Evolutionary conservation across 1,140 invertebrate species (phyloP).

Genomic region (Formica exsecta): DNA sequence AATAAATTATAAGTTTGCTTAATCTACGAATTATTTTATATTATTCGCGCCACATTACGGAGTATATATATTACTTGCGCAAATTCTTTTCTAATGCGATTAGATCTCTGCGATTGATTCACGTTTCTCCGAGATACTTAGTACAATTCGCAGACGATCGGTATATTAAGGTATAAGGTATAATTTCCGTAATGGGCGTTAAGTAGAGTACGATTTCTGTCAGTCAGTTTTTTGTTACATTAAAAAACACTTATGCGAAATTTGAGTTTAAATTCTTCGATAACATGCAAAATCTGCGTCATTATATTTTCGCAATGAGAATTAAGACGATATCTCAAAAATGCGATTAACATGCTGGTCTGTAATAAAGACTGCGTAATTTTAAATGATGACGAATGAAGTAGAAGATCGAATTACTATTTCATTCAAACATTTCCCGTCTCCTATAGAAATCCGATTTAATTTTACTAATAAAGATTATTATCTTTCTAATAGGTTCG

Average conservation of each 20-base stretch:
- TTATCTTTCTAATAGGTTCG: conserved; percentile 16
- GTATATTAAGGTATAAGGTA: conserved; percentile 7
- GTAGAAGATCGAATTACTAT: conserved; percentile 44
- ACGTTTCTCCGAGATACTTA: background rate
- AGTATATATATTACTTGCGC: background rate
- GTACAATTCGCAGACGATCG: background rate
- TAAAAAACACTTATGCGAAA: conserved; percentile 13
- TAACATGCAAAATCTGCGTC: background rate
- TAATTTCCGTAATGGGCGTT: conserved; percentile 27
- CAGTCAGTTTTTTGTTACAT: conserved; percentile 13
- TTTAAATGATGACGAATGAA: conserved; percentile 19
- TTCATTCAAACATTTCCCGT: background rate
- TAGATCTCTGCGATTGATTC: conserved; percentile 23
- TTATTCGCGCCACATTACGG: conserved; percentile 42
- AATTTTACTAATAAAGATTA: conserved; percentile 43
- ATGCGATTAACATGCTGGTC: background rate
- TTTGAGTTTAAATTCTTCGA: background rate
- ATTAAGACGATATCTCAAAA: conserved; percentile 17
- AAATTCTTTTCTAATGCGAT: conserved; percentile 24
- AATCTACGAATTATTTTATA: conserved; percentile 67
- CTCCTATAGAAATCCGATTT: conserved; percentile 34
- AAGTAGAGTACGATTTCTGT: conserved; percentile 15
- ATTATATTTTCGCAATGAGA: background rate
- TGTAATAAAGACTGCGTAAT: background rate
- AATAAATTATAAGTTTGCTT: conserved; percentile 83